Evolutionary conservation across 2,888 invertebrate genomes (phyloP).

Genomic region (Dicycla oo): DNA sequence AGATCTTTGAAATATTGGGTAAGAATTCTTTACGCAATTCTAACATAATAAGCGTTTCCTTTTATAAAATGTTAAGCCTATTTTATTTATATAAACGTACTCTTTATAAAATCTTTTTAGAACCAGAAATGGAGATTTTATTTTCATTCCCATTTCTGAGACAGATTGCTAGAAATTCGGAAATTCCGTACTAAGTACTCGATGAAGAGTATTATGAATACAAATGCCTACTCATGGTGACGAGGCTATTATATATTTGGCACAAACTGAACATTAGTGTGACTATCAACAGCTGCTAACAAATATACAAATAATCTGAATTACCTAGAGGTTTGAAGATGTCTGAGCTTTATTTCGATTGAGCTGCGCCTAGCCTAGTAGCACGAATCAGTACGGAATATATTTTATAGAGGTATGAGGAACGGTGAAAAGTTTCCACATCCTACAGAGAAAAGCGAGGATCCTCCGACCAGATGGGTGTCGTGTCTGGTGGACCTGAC

Average conservation of each 20-base stretch:
- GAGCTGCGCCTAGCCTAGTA: neutral
- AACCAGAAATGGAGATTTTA: constrained; percentile 1
- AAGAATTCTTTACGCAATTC: neutral
- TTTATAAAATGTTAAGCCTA: neutral
- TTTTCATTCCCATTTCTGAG: constrained; percentile 4
- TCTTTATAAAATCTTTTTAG: neutral
- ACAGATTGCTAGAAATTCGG: constrained; percentile 19
- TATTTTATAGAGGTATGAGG: too few relatives aligned
- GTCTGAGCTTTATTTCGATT: neutral
- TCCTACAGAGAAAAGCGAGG: too few relatives aligned
- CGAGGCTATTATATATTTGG: constrained; percentile 33
- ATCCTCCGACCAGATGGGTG: too few relatives aligned
- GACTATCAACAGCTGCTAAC: constrained; percentile 30
- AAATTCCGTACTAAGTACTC: constrained; percentile 5
- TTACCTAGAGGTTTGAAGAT: constrained; percentile 5
- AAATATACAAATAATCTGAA: neutral
- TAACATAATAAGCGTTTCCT: neutral
- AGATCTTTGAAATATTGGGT: neutral
- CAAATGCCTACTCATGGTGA: constrained; percentile 40
- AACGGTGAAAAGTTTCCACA: too few relatives aligned
- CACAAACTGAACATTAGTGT: constrained; percentile 24
- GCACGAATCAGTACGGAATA: neutral
- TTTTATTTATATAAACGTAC: constrained; percentile 20
- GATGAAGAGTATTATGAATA: constrained; percentile 36
- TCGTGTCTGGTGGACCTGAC: too few relatives aligned